Evolutionary conservation across 2,888 invertebrate species (phyloP).

Genomic region (Lamellibrachia satsuma): DNA sequence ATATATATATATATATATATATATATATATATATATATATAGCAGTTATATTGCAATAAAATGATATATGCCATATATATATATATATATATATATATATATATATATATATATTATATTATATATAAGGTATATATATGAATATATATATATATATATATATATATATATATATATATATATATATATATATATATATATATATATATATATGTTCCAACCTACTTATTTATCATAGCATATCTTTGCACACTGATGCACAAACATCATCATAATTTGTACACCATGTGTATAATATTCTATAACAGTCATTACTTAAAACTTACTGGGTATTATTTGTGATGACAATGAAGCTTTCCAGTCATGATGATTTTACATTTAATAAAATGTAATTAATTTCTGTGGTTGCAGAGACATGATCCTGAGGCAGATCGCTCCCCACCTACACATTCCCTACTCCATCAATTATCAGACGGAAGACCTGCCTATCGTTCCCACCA

Average conservation of each 20-base stretch:
- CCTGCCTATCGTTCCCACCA: conserved; percentile 98
- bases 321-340: not conserved
- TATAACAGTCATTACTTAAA: not conserved
- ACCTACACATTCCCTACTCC: conserved; percentile 82
- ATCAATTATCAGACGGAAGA: conserved; percentile 93
- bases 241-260: not conserved
- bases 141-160: no score
- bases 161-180: no score
- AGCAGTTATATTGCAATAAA: no score
- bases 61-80: no score
- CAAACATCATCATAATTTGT: not conserved
- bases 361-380: conserved; percentile 13
- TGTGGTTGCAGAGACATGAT: conserved; percentile 81
- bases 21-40: no score
- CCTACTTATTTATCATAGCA: not conserved
- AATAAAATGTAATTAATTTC: not conserved
- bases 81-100: no score
- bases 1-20: no score
- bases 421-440: conserved; percentile 90
- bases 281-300: not conserved
- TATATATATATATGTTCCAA: no score
- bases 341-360: not conserved
- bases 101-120: no score
- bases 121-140: no score
- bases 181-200: no score